Evolutionary conservation across 2,888 invertebrate genomes (phyloP), one percentile per base, ranked within the genome.

Genomic region (Baronia brevicornis): DNA sequence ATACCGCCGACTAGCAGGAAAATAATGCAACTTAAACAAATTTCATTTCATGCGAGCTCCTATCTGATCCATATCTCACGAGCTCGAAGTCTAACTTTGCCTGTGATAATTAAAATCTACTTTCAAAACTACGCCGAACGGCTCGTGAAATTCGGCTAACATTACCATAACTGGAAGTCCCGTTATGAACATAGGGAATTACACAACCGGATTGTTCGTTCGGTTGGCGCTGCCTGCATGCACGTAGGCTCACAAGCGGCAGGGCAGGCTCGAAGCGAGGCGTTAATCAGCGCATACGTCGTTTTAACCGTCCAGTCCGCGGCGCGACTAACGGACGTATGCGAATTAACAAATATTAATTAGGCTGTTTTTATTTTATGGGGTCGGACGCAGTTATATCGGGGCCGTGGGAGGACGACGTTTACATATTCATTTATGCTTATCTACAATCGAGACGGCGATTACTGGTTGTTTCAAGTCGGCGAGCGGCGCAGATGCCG

Each of bases 111-210:
- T 54, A 57, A 66, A 63, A 63, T 68, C 74, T 60, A 69, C 77
- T 77, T 77, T 77, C 69, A 62, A 72, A 75, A 70, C 61, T 59
- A 60, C 62, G 59, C 57, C 31, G 31, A 55, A 60, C 65, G 61
- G 52, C 56, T 57, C 65, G 66, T 74, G 67, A 80, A 80, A 78
- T 79, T 84, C 77, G 80, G 74, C 71, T 74, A 52, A 60, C 58
- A 80, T 82, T 79, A 79, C 65, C 82, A 82, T 82, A 80, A 82
- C 82, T 77, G 71, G 82, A 77, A 59, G 73, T 74, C 63, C 82
- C 82, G 80, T 80, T 82, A 79, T 60, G 26, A 26, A 29, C 38
- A 61, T 68, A 72, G 72, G 69, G 74, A 70, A 77, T 78, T 74
- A 75, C 70, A 72, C 72, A 77, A 79, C 74, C 74, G 72, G 74